Base-by-base conservation (phyloP, 1,140 invertebrate genomes). In the Megalopta genalis region DNA sequence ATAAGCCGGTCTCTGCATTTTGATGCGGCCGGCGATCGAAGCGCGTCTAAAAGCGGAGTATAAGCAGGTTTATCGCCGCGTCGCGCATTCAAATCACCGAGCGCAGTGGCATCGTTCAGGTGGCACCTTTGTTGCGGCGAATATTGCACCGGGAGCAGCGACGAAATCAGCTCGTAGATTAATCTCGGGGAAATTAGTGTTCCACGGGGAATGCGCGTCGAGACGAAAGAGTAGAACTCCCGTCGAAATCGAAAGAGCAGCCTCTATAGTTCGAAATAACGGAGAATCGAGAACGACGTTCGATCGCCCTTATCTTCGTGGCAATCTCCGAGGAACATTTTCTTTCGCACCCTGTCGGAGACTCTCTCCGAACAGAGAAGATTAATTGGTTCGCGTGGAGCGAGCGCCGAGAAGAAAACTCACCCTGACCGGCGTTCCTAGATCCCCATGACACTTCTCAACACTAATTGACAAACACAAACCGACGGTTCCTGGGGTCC, bases 51-150 rank as follows among this genome's bases (percentile, higher is more conserved):
- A 62, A 80, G 54, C 23, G 49, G 37, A 32, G 52, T 80, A n/a
- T n/a, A 64, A 67, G 67, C 27, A 68, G 54, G 27, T 70, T 80
- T 63, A 78, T 79, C 70, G 68, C 52, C 39, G 71, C 77, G 71
- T 68, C 88, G 69, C 59, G 89, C 88, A 86, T 91, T 87, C 84
- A 88, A 87, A 88, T 90, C 88, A 85, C 86, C 74, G 84, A 80
- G 81, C 32, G 32, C 80, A 83, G 57, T 75, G 79, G n/a, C 70
- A 70, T 83, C 81, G 70, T 37, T 57, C 21, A 70, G 68, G 23
- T 66, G 57, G 66, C 52, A 23, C 37, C 81, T 75, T 78, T 70
- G 77, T 57, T 70, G 42, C 62, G 52, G 69, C 39, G 62, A 16
- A 39, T 62, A 68, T 85, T 80, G 62, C 65, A 23, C 46, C 39